phyloP scores from a whole-genome alignment of 2,797 vertebrate genomes.

The Rhinoraja longicauda region DNA sequence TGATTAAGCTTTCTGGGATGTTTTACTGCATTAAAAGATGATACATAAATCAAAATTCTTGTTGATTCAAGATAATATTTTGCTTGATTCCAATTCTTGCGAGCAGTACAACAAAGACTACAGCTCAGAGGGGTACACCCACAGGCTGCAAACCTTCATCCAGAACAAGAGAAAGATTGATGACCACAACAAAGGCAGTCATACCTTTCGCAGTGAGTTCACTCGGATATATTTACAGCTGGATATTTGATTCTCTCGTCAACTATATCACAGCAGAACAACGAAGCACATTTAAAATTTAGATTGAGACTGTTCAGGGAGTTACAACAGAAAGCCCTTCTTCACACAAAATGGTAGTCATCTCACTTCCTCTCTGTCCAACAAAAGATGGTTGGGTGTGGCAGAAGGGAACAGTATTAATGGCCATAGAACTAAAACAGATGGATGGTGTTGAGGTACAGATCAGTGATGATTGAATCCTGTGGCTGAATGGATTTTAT shows the following conservation, averaged over 20 bases:
- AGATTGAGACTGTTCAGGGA: background rate
- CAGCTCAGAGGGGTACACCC: slow-evolving; percentile 43
- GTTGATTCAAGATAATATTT: background rate
- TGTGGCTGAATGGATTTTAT: background rate
- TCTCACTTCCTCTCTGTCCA: background rate
- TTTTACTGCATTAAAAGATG: background rate
- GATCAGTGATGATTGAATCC: background rate
- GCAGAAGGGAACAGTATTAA: background rate
- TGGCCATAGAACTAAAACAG: background rate
- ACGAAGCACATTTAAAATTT: background rate
- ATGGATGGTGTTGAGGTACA: background rate
- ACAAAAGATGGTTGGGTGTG: background rate
- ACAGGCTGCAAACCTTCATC: slow-evolving; percentile 50
- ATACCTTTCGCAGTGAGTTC: slow-evolving; percentile 54
- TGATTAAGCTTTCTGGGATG: background rate
- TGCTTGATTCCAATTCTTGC: background rate
- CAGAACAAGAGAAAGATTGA: slow-evolving; percentile 48
- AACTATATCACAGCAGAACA: background rate
- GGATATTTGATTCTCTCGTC: background rate
- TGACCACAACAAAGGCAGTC: slow-evolving; percentile 55
- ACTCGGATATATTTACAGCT: background rate
- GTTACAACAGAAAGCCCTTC: background rate
- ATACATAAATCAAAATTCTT: background rate
- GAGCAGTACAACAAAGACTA: slow-evolving; percentile 52
- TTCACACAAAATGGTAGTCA: background rate